phyloP scores from a whole-genome alignment of 2,113 vertebrate genomes.

The Bujurquina vittata region DNA sequence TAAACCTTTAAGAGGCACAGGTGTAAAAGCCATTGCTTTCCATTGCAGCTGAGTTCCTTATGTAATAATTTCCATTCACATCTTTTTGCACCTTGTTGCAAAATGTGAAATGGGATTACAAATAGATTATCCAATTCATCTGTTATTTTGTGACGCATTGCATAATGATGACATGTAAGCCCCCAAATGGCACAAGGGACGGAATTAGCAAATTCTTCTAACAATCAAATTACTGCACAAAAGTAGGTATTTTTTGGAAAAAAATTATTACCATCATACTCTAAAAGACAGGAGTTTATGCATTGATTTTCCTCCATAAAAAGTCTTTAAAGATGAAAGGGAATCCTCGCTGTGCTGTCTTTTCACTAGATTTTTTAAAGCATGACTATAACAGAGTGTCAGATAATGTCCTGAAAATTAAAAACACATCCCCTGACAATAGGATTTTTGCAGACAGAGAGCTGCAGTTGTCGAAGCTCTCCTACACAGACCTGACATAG shows the following conservation, averaged over 20 bases:
- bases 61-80: conserved; percentile 20
- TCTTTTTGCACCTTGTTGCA: conserved; percentile 28
- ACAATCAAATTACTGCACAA: background rate
- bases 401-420: conserved; percentile 34
- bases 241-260: background rate
- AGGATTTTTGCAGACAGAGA: background rate
- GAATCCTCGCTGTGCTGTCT: background rate
- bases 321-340: conserved; percentile 1
- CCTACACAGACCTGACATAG: background rate
- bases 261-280: background rate
- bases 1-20: background rate
- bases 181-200: background rate
- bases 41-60: conserved; percentile 4
- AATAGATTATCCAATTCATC: conserved; percentile 31
- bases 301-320: background rate
- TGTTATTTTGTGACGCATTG: conserved; percentile 20
- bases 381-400: conserved; percentile 1
- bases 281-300: background rate
- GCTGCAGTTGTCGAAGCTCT: background rate
- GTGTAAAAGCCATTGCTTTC: conserved; percentile 15
- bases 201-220: background rate
- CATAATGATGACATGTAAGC: background rate
- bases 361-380: conserved; percentile 4
- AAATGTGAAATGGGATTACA: conserved; percentile 30
- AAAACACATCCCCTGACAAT: conserved; percentile 5